Evolutionary conservation across 1,140 invertebrate species (phyloP).

Genomic region (Leptopilina clavipes): DNA sequence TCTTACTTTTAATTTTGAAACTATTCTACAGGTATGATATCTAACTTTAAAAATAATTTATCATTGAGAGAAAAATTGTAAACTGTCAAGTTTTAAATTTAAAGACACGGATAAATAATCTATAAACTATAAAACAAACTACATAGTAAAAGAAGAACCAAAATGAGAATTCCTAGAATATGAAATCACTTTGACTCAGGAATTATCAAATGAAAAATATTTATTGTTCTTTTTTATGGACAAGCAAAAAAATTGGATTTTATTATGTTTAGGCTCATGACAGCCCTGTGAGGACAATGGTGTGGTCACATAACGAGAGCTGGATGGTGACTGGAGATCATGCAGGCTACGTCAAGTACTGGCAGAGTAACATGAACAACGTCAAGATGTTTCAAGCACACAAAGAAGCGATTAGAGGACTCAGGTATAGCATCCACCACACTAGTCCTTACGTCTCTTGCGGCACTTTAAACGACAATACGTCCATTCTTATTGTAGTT

Average conservation of each 20-base stretch:
- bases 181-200: too few species aligned
- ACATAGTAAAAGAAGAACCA: too few species aligned
- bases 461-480: constrained; percentile 61
- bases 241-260: constrained; percentile 29
- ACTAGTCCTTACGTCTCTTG: constrained; percentile 72
- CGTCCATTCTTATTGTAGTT: constrained; percentile 58
- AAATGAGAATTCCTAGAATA: too few species aligned
- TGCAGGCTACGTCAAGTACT: constrained; percentile 99
- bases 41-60: background rate
- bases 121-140: too few species aligned
- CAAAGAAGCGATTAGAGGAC: constrained; percentile 98
- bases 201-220: background rate
- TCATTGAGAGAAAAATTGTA: too few species aligned
- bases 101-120: too few species aligned
- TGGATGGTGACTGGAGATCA: constrained; percentile 99
- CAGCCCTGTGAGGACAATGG: constrained; percentile 97
- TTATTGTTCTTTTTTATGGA: constrained; percentile 8
- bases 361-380: constrained; percentile 99
- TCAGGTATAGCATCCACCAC: constrained; percentile 86
- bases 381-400: constrained; percentile 99
- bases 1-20: constrained; percentile 99
- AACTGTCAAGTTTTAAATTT: too few species aligned
- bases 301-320: constrained; percentile 99
- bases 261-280: constrained; percentile 90
- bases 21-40: constrained; percentile 93